Evolutionary conservation across 2,888 invertebrate species (phyloP).

Genomic region (Leptopilina drosophilae): DNA sequence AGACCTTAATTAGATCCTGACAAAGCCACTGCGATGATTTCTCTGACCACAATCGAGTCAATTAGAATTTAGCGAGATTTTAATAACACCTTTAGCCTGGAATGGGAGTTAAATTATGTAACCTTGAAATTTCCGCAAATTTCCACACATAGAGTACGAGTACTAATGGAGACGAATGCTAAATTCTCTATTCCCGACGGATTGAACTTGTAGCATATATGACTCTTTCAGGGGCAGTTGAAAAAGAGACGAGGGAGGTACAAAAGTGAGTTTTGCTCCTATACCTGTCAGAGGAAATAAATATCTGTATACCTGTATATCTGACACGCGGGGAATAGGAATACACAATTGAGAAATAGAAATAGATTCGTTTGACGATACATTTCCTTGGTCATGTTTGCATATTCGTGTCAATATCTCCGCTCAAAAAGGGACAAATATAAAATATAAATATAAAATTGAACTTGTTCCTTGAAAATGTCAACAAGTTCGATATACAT

Average conservation of each 20-base stretch:
- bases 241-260: neutral
- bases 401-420: slow-evolving; percentile 13
- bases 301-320: neutral
- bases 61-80: slow-evolving; percentile 34
- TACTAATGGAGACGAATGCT: slow-evolving; percentile 27
- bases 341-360: slow-evolving; percentile 12
- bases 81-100: slow-evolving; percentile 13
- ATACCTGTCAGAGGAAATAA: slow-evolving; percentile 18
- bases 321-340: neutral
- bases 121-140: slow-evolving; percentile 37
- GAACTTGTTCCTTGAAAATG: slow-evolving; percentile 25
- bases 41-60: neutral
- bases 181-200: slow-evolving; percentile 23
- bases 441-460: slow-evolving; percentile 27
- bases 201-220: neutral
- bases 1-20: too few species aligned
- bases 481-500: neutral
- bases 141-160: neutral
- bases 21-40: neutral
- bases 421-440: slow-evolving; percentile 11
- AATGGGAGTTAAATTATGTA: slow-evolving; percentile 7
- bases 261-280: neutral
- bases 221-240: neutral
- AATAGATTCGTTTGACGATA: slow-evolving; percentile 31
- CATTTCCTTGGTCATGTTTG: neutral